These are phyloP conservation scores for Drosophila maculinotata DNA, from an alignment of 2,888 invertebrate species.

Conservation along the genomic window DNA sequence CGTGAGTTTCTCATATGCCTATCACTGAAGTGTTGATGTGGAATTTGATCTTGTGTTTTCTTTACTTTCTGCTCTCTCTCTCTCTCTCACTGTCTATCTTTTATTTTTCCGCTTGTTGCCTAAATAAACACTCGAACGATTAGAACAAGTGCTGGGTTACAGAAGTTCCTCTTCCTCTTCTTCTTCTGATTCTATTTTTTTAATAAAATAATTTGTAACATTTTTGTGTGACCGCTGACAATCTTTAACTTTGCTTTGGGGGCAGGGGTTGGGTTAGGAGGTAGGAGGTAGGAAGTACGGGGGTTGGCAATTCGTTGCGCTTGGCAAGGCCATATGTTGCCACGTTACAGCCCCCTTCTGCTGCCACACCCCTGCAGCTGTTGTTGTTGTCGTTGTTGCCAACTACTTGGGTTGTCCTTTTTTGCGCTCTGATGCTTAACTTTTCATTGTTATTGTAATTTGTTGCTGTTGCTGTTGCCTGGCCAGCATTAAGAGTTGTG, in stretches of 20 bases:
- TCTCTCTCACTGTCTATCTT: background rate
- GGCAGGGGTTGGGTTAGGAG: background rate
- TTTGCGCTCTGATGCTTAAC: slow-evolving; percentile 68
- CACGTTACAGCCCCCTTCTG: slow-evolving; percentile 26
- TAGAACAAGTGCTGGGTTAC: slow-evolving; percentile 57
- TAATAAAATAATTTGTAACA: slow-evolving; percentile 52
- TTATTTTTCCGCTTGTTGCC: slow-evolving; percentile 38
- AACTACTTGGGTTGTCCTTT: slow-evolving; percentile 71
- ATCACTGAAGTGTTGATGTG: slow-evolving; percentile 63
- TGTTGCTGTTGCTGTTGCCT: slow-evolving; percentile 43
- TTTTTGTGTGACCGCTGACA: slow-evolving; percentile 53
- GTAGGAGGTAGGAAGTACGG: no score
- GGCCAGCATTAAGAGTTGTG: slow-evolving; percentile 22
- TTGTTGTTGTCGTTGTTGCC: slow-evolving; percentile 30
- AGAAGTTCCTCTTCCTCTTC: slow-evolving; percentile 19
- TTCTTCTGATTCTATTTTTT: slow-evolving; percentile 1
- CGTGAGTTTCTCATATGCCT: slow-evolving; percentile 43
- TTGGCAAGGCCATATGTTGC: slow-evolving; percentile 66
- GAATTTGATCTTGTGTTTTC: slow-evolving; percentile 69
- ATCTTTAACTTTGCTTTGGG: slow-evolving; percentile 48
- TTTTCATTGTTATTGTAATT: slow-evolving; percentile 79
- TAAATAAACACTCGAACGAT: slow-evolving; percentile 69
- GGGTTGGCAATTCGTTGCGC: slow-evolving; percentile 22
- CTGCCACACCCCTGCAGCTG: slow-evolving; percentile 12
- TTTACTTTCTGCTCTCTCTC: slow-evolving; percentile 1